Percentiles rank a stretch among this genome's conserved stretches.
phyloP scores from a whole-genome alignment of 2,888 invertebrate genomes.

The Pharmacophagus antenor region DNA sequence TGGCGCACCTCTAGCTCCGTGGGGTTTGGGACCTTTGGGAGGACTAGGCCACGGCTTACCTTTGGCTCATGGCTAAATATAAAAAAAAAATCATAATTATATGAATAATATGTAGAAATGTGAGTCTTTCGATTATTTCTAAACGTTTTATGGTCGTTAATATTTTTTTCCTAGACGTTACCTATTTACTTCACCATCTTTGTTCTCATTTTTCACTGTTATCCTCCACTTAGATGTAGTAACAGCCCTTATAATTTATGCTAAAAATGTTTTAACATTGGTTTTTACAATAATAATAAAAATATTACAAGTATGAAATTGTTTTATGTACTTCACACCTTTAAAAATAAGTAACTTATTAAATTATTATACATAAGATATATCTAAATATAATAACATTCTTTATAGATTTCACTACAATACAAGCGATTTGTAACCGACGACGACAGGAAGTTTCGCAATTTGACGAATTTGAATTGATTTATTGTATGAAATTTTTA shows the following conservation, averaged over 20 bases:
- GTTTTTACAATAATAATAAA: conserved; percentile 1
- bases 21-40: conserved; percentile 38
- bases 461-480: too few relatives aligned
- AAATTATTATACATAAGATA: too few relatives aligned
- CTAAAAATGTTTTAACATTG: not conserved
- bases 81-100: conserved; percentile 37
- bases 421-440: too few relatives aligned
- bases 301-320: not conserved
- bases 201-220: not conserved
- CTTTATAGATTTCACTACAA: too few relatives aligned
- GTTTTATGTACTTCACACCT: not conserved
- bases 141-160: not conserved
- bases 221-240: not conserved
- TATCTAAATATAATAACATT: too few relatives aligned
- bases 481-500: too few relatives aligned
- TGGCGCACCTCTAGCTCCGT: conserved; percentile 38
- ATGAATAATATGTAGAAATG: conserved; percentile 58
- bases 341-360: too few relatives aligned
- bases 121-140: conserved; percentile 60
- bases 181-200: not conserved
- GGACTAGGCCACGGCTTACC: conserved; percentile 40
- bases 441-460: too few relatives aligned
- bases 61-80: conserved; percentile 52
- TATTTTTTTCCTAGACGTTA: conserved; percentile 9
- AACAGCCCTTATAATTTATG: not conserved